A percentile compares a stretch with the other conserved stretches of the same genome.
These are phyloP conservation scores for Barnardius zonarius DNA, from an alignment of 2,113 vertebrate species.

Conservation along the genomic window DNA sequence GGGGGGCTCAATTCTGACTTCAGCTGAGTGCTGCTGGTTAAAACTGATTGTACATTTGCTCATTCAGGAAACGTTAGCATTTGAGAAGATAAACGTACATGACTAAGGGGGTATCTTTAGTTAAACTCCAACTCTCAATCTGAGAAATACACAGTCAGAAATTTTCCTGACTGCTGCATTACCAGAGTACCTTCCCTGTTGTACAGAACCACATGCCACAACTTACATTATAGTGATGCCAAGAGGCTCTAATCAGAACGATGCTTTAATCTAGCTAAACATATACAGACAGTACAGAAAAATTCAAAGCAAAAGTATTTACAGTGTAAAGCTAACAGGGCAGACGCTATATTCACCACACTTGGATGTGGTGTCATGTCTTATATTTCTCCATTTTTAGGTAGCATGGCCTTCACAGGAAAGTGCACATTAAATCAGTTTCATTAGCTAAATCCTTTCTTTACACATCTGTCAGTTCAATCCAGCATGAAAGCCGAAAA, in stretches of 20 bases:
- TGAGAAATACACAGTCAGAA: background rate
- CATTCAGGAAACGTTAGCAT: background rate
- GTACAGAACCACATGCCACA: background rate
- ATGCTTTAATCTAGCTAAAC: background rate
- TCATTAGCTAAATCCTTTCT: constrained; percentile 28
- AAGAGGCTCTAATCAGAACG: background rate
- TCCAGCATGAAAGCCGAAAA: background rate
- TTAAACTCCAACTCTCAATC: background rate
- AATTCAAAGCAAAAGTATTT: background rate
- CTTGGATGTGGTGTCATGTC: background rate
- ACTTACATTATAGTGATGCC: fast-evolving
- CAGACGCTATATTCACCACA: background rate
- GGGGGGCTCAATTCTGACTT: background rate
- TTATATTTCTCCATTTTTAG: background rate
- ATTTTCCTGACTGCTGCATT: background rate
- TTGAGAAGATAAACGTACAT: background rate
- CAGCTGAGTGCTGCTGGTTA: background rate
- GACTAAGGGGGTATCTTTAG: background rate
- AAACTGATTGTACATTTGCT: background rate
- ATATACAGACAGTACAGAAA: background rate
- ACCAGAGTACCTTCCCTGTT: background rate
- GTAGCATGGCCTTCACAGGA: background rate
- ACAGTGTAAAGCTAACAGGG: background rate
- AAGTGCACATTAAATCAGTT: constrained; percentile 16
- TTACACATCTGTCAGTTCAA: constrained; percentile 45